A percentile compares a stretch with the other conserved stretches of the same genome.
Evolutionary conservation across 2,797 vertebrate genomes (phyloP).

Genomic region (Varecia variegata): DNA sequence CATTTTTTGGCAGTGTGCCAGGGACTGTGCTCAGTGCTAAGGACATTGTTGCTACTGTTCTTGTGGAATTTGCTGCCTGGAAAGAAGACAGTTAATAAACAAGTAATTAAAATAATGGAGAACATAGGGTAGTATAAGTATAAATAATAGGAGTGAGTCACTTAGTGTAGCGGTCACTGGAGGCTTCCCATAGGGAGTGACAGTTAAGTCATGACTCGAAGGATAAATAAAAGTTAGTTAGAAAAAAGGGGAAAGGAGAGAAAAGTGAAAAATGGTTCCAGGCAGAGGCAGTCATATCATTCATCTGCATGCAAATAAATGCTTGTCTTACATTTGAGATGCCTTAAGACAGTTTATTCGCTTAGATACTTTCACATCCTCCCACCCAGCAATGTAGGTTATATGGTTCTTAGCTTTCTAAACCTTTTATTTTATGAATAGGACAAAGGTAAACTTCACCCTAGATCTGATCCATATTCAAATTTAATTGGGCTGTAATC

Average conservation of each 20-base stretch:
- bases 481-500: not conserved
- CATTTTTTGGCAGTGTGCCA: not conserved
- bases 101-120: conserved; percentile 63
- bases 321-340: not conserved
- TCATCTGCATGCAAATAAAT: conserved; percentile 34
- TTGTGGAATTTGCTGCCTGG: conserved; percentile 29
- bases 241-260: not conserved
- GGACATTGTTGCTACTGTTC: not conserved
- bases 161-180: not conserved
- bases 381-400: not conserved
- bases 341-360: conserved; percentile 1
- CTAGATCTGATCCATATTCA: not conserved
- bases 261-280: conserved; percentile 58
- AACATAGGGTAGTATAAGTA: not conserved
- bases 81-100: conserved; percentile 52
- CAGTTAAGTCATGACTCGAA: conserved; percentile 36
- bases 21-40: not conserved
- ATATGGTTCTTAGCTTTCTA: conserved; percentile 1
- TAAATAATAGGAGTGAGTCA: conserved; percentile 36
- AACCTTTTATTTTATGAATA: conserved; percentile 29
- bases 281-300: conserved; percentile 2
- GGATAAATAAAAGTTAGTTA: conserved; percentile 40
- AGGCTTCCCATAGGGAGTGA: conserved; percentile 5
- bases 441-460: not conserved
- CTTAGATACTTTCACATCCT: not conserved